Evolutionary conservation across 2,888 invertebrate genomes (phyloP).

Genomic region (Chirona hameri): DNA sequence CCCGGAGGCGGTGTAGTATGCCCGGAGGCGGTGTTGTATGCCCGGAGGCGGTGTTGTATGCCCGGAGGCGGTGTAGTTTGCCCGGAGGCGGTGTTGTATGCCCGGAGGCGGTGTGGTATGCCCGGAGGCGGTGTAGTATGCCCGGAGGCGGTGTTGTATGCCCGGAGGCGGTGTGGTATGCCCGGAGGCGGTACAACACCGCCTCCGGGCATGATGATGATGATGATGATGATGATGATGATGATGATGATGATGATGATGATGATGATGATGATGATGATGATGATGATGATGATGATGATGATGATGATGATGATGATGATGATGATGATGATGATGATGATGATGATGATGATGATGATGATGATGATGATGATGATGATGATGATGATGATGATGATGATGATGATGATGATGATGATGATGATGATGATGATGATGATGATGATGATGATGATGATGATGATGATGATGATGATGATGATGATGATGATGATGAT

Average conservation of each 20-base stretch:
- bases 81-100: too few relatives aligned
- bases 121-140: too few relatives aligned
- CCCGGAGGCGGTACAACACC: too few relatives aligned
- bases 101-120: too few relatives aligned
- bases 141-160: too few relatives aligned
- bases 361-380: slow-evolving; percentile 22
- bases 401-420: slow-evolving; percentile 22
- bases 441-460: slow-evolving; percentile 22
- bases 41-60: too few relatives aligned
- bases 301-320: slow-evolving; percentile 22
- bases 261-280: slow-evolving; percentile 22
- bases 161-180: too few relatives aligned
- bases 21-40: too few relatives aligned
- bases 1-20: too few relatives aligned
- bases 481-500: slow-evolving; percentile 22
- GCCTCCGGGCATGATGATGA: not conserved
- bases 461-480: slow-evolving; percentile 22
- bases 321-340: slow-evolving; percentile 22
- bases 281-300: slow-evolving; percentile 22
- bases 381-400: slow-evolving; percentile 22
- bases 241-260: slow-evolving; percentile 22
- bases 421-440: slow-evolving; percentile 22
- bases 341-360: slow-evolving; percentile 22
- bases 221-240: not conserved
- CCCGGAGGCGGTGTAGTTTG: too few relatives aligned